These are phyloP conservation scores for Fragum whitleyi DNA, from an alignment of 2,888 invertebrate species.

Conservation along the genomic window DNA sequence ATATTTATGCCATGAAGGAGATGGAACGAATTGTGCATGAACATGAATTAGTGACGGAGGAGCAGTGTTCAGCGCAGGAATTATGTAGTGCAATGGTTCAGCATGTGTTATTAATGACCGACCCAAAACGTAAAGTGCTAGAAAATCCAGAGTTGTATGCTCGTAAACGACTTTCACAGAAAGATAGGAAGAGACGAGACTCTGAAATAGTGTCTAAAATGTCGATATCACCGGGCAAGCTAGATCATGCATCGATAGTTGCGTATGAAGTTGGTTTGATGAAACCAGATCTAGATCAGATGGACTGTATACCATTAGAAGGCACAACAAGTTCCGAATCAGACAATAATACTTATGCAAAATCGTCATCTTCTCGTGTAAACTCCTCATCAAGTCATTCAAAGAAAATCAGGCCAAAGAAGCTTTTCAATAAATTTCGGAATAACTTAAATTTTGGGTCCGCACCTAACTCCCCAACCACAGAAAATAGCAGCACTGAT, in stretches of 20 bases:
- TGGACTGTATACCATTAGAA: slow-evolving; percentile 70
- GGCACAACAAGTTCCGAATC: slow-evolving; percentile 54
- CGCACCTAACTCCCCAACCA: slow-evolving; percentile 61
- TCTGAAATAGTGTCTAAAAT: slow-evolving; percentile 89
- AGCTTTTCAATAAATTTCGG: slow-evolving; percentile 77
- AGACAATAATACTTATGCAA: slow-evolving; percentile 24
- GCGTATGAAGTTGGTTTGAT: slow-evolving; percentile 90
- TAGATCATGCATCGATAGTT: slow-evolving; percentile 94
- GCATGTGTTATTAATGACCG: slow-evolving; percentile 88
- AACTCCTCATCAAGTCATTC: slow-evolving; percentile 83
- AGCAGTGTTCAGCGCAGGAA: slow-evolving; percentile 83
- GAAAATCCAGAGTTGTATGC: slow-evolving; percentile 88
- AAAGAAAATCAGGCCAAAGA: slow-evolving; percentile 76
- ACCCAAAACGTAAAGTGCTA: slow-evolving; percentile 92
- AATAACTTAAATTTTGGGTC: slow-evolving; percentile 71
- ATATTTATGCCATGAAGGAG: slow-evolving; percentile 91
- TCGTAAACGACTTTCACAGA: slow-evolving; percentile 78
- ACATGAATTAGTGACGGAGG: slow-evolving; percentile 84
- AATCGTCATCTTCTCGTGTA: slow-evolving; percentile 40
- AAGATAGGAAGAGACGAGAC: slow-evolving; percentile 82
- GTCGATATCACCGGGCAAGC: slow-evolving; percentile 92
- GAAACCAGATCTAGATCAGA: slow-evolving; percentile 77
- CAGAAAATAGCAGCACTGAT: slow-evolving; percentile 49
- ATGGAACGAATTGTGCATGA: slow-evolving; percentile 85
- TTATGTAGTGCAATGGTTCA: slow-evolving; percentile 84